Evolutionary conservation across 2,888 invertebrate genomes (phyloP).

Genomic region (Nymphalis urticae): DNA sequence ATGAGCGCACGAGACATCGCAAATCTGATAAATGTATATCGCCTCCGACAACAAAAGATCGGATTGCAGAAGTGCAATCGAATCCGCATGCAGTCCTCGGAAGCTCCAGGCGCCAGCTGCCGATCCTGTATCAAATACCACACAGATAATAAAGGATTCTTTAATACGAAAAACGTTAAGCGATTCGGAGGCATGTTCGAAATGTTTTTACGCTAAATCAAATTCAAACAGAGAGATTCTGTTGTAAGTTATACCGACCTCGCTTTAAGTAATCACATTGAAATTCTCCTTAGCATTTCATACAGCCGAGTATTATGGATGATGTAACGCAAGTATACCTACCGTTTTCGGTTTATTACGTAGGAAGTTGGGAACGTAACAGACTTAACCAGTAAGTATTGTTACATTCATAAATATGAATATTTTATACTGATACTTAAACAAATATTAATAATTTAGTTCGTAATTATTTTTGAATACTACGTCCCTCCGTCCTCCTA

Average conservation of each 20-base stretch:
- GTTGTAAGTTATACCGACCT: slow-evolving; percentile 67
- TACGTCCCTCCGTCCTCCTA: too few species aligned
- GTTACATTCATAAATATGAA: slow-evolving; percentile 11
- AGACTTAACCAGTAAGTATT: slow-evolving; percentile 7
- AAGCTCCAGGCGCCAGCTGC: slow-evolving; percentile 79
- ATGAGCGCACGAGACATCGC: slow-evolving; percentile 72
- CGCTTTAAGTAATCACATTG: slow-evolving; percentile 60
- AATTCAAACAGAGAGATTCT: slow-evolving; percentile 65
- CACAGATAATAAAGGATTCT: slow-evolving; percentile 68
- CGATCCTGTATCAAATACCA: slow-evolving; percentile 65
- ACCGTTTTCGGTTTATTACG: slow-evolving; percentile 34
- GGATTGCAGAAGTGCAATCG: slow-evolving; percentile 61
- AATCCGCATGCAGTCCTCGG: slow-evolving; percentile 68
- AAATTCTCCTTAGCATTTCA: slow-evolving; percentile 53
- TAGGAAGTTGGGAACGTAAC: slow-evolving; percentile 28
- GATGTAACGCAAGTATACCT: slow-evolving; percentile 31
- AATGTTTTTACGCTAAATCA: slow-evolving; percentile 77
- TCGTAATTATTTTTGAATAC: too few species aligned
- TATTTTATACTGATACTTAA: background rate
- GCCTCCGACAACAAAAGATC: slow-evolving; percentile 77
- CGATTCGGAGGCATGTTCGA: slow-evolving; percentile 61
- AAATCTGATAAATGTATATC: slow-evolving; percentile 71
- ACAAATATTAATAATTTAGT: too few species aligned
- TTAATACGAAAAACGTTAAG: slow-evolving; percentile 71
- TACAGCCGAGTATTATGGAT: slow-evolving; percentile 30